Percentiles rank a stretch among this genome's conserved stretches.
Conservation (phyloP, 2,888 invertebrate genomes). For the Heteropelma amictum region DNA sequence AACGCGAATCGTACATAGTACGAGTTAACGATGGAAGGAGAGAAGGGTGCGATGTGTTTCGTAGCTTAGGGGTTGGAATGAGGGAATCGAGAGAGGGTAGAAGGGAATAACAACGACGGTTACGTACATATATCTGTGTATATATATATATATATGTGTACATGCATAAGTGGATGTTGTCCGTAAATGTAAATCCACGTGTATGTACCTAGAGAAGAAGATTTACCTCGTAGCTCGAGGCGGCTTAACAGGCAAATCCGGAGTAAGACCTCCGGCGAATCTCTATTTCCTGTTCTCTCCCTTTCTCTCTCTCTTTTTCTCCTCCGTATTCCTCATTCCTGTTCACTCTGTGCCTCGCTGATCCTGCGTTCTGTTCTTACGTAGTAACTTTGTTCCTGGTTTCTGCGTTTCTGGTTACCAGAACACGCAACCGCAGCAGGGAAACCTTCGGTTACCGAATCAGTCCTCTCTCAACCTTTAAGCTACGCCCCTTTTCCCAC, state of each 20-base stretch:
- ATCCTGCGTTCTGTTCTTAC: constrained; percentile 29
- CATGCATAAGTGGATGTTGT: neutral
- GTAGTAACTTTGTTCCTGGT: constrained; percentile 26
- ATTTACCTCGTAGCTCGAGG: constrained; percentile 62
- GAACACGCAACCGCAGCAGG: constrained; percentile 16
- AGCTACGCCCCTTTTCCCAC: constrained; percentile 6
- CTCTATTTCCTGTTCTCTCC: constrained; percentile 66
- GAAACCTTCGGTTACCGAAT: constrained; percentile 39
- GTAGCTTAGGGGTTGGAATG: constrained; percentile 16
- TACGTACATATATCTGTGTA: neutral
- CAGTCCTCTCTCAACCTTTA: constrained; percentile 35
- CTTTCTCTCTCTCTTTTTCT: constrained; percentile 61
- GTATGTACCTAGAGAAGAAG: constrained; percentile 32
- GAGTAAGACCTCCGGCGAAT: constrained; percentile 71
- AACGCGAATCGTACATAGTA: constrained; percentile 5
- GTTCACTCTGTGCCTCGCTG: constrained; percentile 16
- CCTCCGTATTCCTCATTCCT: constrained; percentile 33
- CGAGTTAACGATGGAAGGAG: constrained; percentile 35
- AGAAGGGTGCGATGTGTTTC: constrained; percentile 14
- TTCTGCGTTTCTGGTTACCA: constrained; percentile 30
- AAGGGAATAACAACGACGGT: constrained; percentile 18
- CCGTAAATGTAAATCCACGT: constrained; percentile 8
- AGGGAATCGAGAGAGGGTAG: constrained; percentile 13
- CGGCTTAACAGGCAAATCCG: constrained; percentile 73
- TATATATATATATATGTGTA: neutral